A percentile compares a stretch with the other conserved stretches of the same genome.
Evolutionary conservation across 2,113 vertebrate genomes (phyloP).

Genomic region (Cichladusa arquata): DNA sequence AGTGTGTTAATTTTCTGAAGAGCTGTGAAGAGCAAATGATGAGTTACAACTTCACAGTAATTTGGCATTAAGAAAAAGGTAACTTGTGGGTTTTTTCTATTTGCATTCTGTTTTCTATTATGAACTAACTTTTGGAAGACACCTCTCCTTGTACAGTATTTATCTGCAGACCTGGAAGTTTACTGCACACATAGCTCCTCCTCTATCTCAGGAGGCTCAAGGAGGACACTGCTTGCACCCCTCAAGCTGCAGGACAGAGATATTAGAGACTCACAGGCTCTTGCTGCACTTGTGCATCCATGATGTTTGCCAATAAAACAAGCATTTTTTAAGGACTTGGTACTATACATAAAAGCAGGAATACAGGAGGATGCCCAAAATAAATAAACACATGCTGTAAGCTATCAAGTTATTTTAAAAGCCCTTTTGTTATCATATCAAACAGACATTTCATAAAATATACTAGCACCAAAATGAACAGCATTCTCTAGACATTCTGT

Average conservation of each 20-base stretch:
- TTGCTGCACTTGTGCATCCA: neutral
- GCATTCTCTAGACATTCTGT: neutral
- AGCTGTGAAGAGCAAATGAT: neutral
- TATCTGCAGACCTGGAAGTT: neutral
- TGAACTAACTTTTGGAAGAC: neutral
- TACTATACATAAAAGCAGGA: neutral
- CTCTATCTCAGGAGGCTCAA: neutral
- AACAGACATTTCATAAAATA: neutral
- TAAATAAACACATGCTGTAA: neutral
- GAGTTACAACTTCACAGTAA: neutral
- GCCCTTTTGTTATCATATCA: neutral
- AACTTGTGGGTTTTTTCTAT: neutral
- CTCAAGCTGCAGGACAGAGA: neutral
- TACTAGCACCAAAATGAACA: neutral
- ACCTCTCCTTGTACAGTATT: neutral
- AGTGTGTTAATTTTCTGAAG: neutral
- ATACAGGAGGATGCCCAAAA: neutral
- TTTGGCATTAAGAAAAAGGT: neutral
- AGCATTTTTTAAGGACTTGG: neutral
- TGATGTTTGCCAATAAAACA: neutral
- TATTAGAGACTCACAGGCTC: neutral
- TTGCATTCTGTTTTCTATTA: neutral
- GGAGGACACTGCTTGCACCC: neutral
- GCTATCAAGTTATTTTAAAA: neutral
- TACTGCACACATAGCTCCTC: neutral